These are phyloP conservation scores for Hydrotaea cyrtoneurina DNA, from an alignment of 2,888 invertebrate genomes.

Conservation along the genomic window DNA sequence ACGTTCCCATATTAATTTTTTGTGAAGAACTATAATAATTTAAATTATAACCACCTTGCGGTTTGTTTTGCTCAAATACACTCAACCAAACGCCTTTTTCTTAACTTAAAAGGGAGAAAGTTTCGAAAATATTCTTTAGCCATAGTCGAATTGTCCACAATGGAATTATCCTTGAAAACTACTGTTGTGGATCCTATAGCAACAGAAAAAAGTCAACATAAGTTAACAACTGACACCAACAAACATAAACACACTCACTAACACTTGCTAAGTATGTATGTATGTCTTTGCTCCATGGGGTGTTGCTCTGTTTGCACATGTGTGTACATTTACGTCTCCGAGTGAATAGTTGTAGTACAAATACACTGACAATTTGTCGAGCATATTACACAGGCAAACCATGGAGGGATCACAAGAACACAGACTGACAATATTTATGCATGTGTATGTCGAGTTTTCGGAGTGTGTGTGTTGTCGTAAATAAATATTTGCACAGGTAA, in stretches of 20 bases:
- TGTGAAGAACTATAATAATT: too few species aligned
- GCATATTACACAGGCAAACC: not conserved
- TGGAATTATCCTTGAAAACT: too few species aligned
- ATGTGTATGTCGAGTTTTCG: not conserved
- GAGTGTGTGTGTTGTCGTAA: slow-evolving; percentile 44
- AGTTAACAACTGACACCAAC: not conserved
- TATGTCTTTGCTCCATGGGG: too few species aligned
- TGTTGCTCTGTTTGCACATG: not conserved
- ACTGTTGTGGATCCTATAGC: not conserved
- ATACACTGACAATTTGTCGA: not conserved
- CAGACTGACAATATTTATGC: not conserved
- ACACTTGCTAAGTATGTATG: not conserved
- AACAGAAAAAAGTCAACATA: not conserved
- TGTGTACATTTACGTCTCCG: not conserved
- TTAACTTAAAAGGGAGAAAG: too few species aligned
- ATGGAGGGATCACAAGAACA: not conserved
- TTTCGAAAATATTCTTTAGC: too few species aligned
- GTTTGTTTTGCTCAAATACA: too few species aligned
- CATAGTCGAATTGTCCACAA: too few species aligned
- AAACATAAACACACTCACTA: not conserved
- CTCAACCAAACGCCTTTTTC: too few species aligned
- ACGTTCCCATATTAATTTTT: too few species aligned
- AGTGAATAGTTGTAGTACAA: slow-evolving; percentile 29
- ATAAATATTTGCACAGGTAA: slow-evolving; percentile 59
- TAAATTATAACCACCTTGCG: too few species aligned